Conservation (phyloP, 1,140 invertebrate species). For the Megalonaias nervosa region DNA sequence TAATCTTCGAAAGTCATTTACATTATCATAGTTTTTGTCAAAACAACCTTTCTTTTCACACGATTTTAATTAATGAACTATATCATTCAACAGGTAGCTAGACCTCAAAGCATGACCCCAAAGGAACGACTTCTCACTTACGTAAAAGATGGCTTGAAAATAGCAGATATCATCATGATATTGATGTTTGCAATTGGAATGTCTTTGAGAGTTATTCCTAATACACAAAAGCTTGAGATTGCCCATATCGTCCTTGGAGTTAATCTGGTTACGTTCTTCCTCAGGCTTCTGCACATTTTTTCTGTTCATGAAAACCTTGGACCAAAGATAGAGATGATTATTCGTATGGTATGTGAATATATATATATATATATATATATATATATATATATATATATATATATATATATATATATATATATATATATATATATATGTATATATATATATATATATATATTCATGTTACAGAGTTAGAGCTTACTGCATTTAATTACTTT, state of each 20-base stretch:
- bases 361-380: too few species aligned
- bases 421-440: too few species aligned
- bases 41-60: too few species aligned
- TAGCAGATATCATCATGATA: conserved; percentile 67
- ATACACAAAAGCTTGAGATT: conserved; percentile 51
- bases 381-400: too few species aligned
- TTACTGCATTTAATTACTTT: too few species aligned
- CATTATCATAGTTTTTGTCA: too few species aligned
- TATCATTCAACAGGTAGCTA: conserved; percentile 44
- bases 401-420: too few species aligned
- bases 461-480: too few species aligned
- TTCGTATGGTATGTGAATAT: conserved; percentile 72
- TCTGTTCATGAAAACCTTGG: conserved; percentile 70
- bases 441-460: too few species aligned
- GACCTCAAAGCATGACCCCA: conserved; percentile 45
- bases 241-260: conserved; percentile 64
- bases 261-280: conserved; percentile 68
- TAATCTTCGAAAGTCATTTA: too few species aligned
- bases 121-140: conserved; percentile 61
- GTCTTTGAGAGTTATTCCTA: conserved; percentile 60
- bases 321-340: conserved; percentile 74
- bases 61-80: too few species aligned
- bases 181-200: conserved; percentile 63
- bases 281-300: conserved; percentile 69
- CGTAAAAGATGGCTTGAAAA: conserved; percentile 68